Evolutionary conservation across 2,113 vertebrate species (phyloP).

Genomic region (Archilochus colubris): DNA sequence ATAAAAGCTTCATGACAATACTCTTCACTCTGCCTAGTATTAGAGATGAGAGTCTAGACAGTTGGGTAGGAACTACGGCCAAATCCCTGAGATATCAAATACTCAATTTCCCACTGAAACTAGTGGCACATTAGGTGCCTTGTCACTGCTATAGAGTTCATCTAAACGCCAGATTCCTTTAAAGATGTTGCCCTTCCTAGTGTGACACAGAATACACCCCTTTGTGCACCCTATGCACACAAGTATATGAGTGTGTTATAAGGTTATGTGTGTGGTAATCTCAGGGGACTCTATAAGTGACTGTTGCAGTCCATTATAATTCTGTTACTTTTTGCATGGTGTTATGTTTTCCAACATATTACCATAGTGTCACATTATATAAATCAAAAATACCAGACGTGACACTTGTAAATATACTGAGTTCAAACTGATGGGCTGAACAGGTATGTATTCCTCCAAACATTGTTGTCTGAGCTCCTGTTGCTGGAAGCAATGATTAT

Average conservation of each 20-base stretch:
- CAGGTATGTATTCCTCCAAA: not conserved
- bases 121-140: not conserved
- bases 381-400: not conserved
- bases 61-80: not conserved
- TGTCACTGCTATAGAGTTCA: not conserved
- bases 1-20: not conserved
- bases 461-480: not conserved
- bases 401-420: not conserved
- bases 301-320: not conserved
- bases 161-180: not conserved
- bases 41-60: not conserved
- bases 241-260: not conserved
- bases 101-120: not conserved
- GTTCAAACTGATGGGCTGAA: not conserved
- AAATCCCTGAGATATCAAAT: not conserved
- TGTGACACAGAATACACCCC: not conserved
- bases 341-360: not conserved
- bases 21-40: not conserved
- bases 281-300: not conserved
- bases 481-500: not conserved
- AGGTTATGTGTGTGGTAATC: not conserved
- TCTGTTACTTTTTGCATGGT: not conserved
- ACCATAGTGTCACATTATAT: not conserved
- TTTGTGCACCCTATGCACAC: fast-evolving
- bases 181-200: not conserved